phyloP scores from a whole-genome alignment of 2,888 invertebrate species.

The Lacanobia oleracea region DNA sequence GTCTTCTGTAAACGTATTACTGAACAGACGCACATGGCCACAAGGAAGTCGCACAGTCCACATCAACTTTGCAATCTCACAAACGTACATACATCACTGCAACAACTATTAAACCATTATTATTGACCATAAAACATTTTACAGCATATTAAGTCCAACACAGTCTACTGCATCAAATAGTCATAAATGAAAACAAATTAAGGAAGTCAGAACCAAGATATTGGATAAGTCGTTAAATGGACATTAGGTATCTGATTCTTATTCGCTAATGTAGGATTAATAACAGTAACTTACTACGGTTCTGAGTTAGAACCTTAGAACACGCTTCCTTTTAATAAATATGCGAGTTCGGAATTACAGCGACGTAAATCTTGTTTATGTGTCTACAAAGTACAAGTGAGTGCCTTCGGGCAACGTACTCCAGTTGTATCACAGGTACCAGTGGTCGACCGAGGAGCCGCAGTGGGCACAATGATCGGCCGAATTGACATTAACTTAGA shows the following conservation, averaged over 20 bases:
- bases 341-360: slow-evolving; percentile 42
- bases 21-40: slow-evolving; percentile 37
- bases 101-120: slow-evolving; percentile 42
- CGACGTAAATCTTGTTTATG: slow-evolving; percentile 59
- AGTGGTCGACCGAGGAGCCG: neutral
- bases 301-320: slow-evolving; percentile 52
- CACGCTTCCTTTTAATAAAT: slow-evolving; percentile 61
- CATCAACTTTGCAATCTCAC: slow-evolving; percentile 26
- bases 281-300: slow-evolving; percentile 56
- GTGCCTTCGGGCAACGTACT: slow-evolving; percentile 43
- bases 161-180: slow-evolving; percentile 31
- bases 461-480: slow-evolving; percentile 2
- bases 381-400: slow-evolving; percentile 47
- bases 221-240: slow-evolving; percentile 54
- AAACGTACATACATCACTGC: slow-evolving; percentile 17
- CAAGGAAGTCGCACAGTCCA: slow-evolving; percentile 38
- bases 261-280: slow-evolving; percentile 61
- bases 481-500: slow-evolving; percentile 39
- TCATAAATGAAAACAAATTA: slow-evolving; percentile 66
- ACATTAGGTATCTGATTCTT: slow-evolving; percentile 54
- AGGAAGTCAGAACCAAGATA: slow-evolving; percentile 59
- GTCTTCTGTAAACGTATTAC: slow-evolving; percentile 12
- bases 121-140: slow-evolving; percentile 53
- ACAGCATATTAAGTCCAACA: slow-evolving; percentile 40
- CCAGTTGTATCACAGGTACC: neutral